A percentile compares a stretch with the other conserved stretches of the same genome.
These are phyloP conservation scores for Mesocricetus auratus DNA, from an alignment of 2,113 vertebrate genomes.

Conservation along the genomic window DNA sequence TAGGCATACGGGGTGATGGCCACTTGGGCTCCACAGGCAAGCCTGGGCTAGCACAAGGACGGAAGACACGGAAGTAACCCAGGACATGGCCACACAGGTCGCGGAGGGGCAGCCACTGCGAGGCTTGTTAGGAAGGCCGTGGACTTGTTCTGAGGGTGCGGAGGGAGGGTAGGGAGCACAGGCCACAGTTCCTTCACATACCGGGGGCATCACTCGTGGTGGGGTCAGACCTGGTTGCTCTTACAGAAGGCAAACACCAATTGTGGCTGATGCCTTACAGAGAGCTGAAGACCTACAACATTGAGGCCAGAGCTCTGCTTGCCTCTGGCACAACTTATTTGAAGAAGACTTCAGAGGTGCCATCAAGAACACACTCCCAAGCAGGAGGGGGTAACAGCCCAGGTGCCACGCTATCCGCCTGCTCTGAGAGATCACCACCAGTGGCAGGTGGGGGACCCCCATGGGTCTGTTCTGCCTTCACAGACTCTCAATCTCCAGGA, in stretches of 20 bases:
- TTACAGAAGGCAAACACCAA: neutral
- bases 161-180: neutral
- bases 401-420: fast-evolving
- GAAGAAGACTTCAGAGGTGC: neutral
- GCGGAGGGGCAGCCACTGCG: neutral
- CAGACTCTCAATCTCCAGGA: neutral
- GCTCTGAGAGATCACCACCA: fast-evolving
- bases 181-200: neutral
- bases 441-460: neutral
- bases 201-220: neutral
- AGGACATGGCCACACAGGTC: neutral
- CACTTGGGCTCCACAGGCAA: neutral
- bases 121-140: neutral
- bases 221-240: neutral
- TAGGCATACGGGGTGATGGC: neutral
- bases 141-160: neutral
- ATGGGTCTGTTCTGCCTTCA: neutral
- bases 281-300: neutral
- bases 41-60: neutral
- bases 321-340: neutral
- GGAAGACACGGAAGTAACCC: neutral
- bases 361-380: neutral
- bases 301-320: neutral
- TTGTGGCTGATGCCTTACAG: neutral
- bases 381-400: neutral